A percentile compares a stretch with the other conserved stretches of the same genome.
Conservation (phyloP, 2,888 invertebrate genomes). For the Protophormia terraenovae region DNA sequence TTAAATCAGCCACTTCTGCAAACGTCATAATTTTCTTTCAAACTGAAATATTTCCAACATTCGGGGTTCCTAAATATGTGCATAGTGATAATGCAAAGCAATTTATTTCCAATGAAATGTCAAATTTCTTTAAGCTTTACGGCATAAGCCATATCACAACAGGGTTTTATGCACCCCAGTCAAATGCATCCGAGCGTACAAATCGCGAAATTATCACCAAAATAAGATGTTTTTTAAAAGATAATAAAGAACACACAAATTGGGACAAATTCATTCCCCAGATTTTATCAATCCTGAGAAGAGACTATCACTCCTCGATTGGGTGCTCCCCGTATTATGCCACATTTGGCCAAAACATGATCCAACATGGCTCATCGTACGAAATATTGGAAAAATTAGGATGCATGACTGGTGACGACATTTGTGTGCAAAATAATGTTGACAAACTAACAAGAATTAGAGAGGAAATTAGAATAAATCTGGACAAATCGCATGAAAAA, state of each 20-base stretch:
- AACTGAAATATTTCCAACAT: slow-evolving; percentile 36
- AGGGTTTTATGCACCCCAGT: slow-evolving; percentile 51
- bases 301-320: slow-evolving; percentile 29
- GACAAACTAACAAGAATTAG: background rate
- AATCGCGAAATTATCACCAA: slow-evolving; percentile 42
- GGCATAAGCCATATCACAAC: slow-evolving; percentile 49
- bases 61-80: slow-evolving; percentile 46
- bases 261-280: slow-evolving; percentile 16
- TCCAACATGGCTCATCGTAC: slow-evolving; percentile 17
- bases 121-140: slow-evolving; percentile 9
- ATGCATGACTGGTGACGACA: background rate
- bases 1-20: background rate
- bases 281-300: background rate
- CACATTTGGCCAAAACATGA: slow-evolving; percentile 38
- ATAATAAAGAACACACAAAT: background rate
- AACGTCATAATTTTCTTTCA: slow-evolving; percentile 31
- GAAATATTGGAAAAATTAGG: slow-evolving; percentile 12
- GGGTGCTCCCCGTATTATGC: slow-evolving; percentile 42
- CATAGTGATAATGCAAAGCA: slow-evolving; percentile 61
- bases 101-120: slow-evolving; percentile 44
- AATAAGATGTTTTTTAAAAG: background rate
- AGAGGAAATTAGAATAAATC: background rate
- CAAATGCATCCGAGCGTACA: slow-evolving; percentile 58
- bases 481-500: background rate
- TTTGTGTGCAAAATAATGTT: background rate